Evolutionary conservation across 2,113 vertebrate species (phyloP), one percentile per base, ranked within the genome.

Genomic region (Helogale parvula): DNA sequence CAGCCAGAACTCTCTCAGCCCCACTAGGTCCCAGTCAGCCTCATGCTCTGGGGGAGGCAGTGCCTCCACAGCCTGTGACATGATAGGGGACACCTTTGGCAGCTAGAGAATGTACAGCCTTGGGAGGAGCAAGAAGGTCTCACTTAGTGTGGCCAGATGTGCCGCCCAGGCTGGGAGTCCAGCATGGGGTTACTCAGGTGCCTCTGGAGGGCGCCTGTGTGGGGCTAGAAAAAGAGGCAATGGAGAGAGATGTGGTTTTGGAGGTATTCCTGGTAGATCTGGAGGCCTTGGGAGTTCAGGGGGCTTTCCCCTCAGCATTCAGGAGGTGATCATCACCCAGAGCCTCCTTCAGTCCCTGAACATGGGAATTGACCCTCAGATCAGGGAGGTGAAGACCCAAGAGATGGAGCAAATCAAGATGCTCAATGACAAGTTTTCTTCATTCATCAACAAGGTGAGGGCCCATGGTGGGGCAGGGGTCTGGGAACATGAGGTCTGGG

Each of bases 401-500:
- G 88, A 90, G 72, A 76, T 77, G 54, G 54, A 77, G 54, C 72
- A 90, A 54, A 63, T 90, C 35, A 77, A 90, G 71, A 90, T n/a
- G 9, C 52, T 89, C n/a, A 99, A 99, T 87, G 98, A 99, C 98
- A 98, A 98, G 90, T 99, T 99, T 38, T 94, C 98, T 68, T 95
- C 29, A 5, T 90, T 99, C 92, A 99, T 98, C 68, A 97, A 99
- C 47, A 98, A 98, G 98, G 99, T 99, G 33, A 96, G 98, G 74
- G 11, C 35, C 25, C 45, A 3, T 12, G 47, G 29, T 79, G 47
- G 47, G 47, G 31, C 9, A 4, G 31, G 47, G 76, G 76, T 16
- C 76, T 21, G 47, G 47, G 47, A 79, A 50, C 47, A 79, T 7
- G 76, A 50, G 31, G 76, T 3, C 0, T 33, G 10, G 47, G 47